A percentile compares a stretch with the other conserved stretches of the same genome.
Evolutionary conservation across 2,797 vertebrate genomes (phyloP).

Genomic region (Saxicola maurus): DNA sequence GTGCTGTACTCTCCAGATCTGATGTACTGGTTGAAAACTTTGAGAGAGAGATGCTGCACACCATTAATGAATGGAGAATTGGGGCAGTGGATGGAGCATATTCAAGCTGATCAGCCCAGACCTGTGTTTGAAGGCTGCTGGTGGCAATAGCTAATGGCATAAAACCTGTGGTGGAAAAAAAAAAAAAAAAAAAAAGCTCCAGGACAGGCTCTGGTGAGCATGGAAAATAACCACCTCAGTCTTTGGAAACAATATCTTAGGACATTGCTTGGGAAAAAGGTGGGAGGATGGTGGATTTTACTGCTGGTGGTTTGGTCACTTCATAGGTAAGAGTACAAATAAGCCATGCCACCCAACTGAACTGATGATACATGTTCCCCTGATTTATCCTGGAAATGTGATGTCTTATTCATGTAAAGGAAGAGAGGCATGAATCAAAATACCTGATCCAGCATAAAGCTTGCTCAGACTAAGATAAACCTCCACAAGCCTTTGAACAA

Average conservation of each 20-base stretch:
- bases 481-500: background rate
- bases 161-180: rapidly evolving
- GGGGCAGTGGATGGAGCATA: background rate
- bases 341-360: background rate
- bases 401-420: background rate
- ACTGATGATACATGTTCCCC: background rate
- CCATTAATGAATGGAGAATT: background rate
- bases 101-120: background rate
- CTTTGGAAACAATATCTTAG: background rate
- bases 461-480: background rate
- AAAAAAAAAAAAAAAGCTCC: no score
- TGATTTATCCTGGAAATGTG: background rate
- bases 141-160: background rate
- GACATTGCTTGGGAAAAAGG: background rate
- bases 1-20: background rate
- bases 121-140: background rate
- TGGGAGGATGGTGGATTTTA: background rate
- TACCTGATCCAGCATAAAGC: background rate
- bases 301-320: background rate
- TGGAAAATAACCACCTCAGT: background rate
- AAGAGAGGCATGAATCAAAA: background rate
- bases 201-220: background rate
- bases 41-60: background rate
- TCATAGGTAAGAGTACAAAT: background rate
- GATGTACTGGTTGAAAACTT: background rate